phyloP scores from a whole-genome alignment of 37 sponge, comb jelly and placozoan genomes.

The Beroe forskalii region DNA sequence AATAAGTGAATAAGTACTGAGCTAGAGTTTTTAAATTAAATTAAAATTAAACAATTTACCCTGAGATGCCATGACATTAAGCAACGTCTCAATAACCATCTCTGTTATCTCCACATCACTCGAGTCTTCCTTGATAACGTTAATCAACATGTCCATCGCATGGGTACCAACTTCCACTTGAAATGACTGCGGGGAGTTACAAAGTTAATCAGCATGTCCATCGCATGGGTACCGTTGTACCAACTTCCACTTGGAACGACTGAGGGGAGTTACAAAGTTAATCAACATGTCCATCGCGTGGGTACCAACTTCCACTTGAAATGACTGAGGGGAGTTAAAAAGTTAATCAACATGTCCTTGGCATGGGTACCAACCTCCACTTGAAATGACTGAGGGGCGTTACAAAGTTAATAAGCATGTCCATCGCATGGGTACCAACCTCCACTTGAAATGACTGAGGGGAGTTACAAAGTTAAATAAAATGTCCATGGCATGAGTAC shows the following conservation, averaged over 20 bases:
- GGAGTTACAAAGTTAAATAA: slow-evolving; percentile 77
- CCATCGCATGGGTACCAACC: slow-evolving; percentile 81
- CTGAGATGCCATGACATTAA: slow-evolving; percentile 58
- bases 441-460: slow-evolving; percentile 77
- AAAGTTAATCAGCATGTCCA: slow-evolving; percentile 77
- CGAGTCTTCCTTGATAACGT: slow-evolving; percentile 68
- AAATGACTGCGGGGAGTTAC: slow-evolving; percentile 71
- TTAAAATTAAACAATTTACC: slow-evolving; percentile 22
- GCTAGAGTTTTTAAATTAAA: too few relatives aligned
- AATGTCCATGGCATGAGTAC: slow-evolving; percentile 73
- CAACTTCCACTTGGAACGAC: slow-evolving; percentile 80
- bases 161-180: slow-evolving; percentile 85
- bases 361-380: slow-evolving; percentile 4
- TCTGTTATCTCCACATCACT: slow-evolving; percentile 37
- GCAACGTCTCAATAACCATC: slow-evolving; percentile 55
- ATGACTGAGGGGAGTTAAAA: slow-evolving; percentile 68
- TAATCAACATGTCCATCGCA: slow-evolving; percentile 74
- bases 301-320: slow-evolving; percentile 81
- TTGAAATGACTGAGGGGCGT: not conserved
- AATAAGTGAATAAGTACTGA: too few relatives aligned
- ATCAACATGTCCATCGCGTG: slow-evolving; percentile 74
- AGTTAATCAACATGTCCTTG: not conserved
- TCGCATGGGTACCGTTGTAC: slow-evolving; percentile 74
- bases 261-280: slow-evolving; percentile 68
- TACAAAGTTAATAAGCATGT: slow-evolving; percentile 75